These are phyloP conservation scores for Hycleus phaleratus DNA, from an alignment of 1,140 invertebrate species.

Conservation along the genomic window DNA sequence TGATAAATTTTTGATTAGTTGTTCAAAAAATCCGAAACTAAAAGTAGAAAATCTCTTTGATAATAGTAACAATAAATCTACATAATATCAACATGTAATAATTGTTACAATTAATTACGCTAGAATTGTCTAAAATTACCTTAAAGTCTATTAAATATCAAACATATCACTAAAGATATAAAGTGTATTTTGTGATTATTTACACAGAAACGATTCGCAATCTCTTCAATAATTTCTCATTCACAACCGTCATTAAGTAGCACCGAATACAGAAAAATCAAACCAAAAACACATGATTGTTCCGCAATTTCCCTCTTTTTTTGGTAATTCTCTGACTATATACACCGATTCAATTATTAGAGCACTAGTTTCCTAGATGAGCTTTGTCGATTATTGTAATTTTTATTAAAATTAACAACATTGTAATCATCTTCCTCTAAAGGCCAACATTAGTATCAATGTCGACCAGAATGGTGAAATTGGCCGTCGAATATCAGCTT, in stretches of 20 bases:
- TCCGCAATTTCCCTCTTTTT: no score
- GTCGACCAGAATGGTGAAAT: conserved; percentile 24
- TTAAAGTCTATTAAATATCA: conserved; percentile 6
- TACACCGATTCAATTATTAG: no score
- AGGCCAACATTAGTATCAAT: conserved; percentile 21
- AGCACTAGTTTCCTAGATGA: background rate
- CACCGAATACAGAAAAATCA: no score
- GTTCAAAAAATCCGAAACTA: no score
- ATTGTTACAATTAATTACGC: conserved; percentile 23
- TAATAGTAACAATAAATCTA: conserved; percentile 23
- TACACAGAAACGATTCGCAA: background rate
- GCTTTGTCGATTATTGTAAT: background rate
- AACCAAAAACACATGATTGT: no score
- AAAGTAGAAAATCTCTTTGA: background rate
- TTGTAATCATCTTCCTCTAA: conserved; percentile 33
- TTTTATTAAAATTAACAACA: conserved; percentile 8
- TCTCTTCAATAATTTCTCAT: background rate
- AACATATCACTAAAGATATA: background rate
- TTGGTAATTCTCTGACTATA: no score
- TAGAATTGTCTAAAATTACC: conserved; percentile 13
- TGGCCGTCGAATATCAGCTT: conserved; percentile 36
- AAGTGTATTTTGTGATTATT: background rate
- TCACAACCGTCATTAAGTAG: background rate
- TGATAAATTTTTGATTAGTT: no score
- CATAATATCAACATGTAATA: conserved; percentile 24